Evolutionary conservation across 2,888 invertebrate genomes (phyloP).

Genomic region (Ypsolopha sequella): DNA sequence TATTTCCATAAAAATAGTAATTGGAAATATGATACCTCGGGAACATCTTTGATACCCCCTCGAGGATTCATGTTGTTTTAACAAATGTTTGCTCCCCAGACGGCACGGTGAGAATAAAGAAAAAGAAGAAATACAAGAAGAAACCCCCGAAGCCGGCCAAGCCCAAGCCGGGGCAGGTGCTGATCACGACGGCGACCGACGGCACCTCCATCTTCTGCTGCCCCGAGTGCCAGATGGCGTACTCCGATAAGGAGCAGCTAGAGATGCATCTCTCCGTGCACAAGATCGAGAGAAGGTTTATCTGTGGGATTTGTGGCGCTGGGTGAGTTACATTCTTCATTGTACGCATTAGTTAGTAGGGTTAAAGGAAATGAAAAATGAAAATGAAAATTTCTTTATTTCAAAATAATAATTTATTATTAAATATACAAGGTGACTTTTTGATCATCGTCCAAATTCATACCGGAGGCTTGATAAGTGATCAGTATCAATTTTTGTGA

Average conservation of each 20-base stretch:
- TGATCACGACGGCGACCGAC: slow-evolving; percentile 80
- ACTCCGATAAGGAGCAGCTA: slow-evolving; percentile 83
- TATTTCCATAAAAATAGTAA: too few species aligned
- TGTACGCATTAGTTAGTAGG: too few species aligned
- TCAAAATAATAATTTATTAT: too few species aligned
- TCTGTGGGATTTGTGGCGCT: slow-evolving; percentile 83
- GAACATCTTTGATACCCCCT: too few species aligned
- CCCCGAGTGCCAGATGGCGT: slow-evolving; percentile 86
- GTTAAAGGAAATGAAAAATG: too few species aligned
- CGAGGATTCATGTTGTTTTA: too few species aligned
- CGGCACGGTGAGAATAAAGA: slow-evolving; percentile 52
- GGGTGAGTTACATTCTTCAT: slow-evolving; percentile 69
- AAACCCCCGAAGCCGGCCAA: slow-evolving; percentile 82
- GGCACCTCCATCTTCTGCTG: slow-evolving; percentile 83
- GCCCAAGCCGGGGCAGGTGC: slow-evolving; percentile 84
- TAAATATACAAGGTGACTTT: too few species aligned
- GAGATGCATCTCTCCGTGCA: slow-evolving; percentile 82
- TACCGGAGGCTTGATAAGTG: too few species aligned
- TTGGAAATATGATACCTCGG: too few species aligned
- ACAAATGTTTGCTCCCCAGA: slow-evolving; percentile 20
- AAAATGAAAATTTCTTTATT: too few species aligned
- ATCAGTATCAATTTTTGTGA: too few species aligned
- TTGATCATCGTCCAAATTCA: too few species aligned
- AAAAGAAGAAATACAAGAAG: slow-evolving; percentile 86
- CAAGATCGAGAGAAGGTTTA: slow-evolving; percentile 83